Conservation (phyloP, 2,888 invertebrate genomes). For the Harpagoxenus sublaevis region DNA sequence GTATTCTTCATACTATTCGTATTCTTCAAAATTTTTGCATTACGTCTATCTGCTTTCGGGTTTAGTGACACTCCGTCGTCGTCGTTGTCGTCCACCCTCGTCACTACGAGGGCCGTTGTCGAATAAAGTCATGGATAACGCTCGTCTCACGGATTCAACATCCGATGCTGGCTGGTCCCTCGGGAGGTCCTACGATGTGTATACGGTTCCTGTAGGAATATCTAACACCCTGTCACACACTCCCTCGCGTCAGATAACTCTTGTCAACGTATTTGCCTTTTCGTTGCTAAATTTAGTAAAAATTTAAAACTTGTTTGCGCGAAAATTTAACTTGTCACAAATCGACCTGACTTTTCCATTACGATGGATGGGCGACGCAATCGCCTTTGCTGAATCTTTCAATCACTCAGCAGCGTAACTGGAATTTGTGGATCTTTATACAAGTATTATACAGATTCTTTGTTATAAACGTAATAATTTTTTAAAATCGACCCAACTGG, state of each 20-base stretch:
- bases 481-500: too few relatives aligned
- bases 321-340: neutral
- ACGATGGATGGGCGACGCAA: neutral
- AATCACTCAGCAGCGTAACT: neutral
- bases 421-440: neutral
- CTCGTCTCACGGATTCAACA: constrained; percentile 17
- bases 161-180: constrained; percentile 8
- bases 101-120: neutral
- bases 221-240: neutral
- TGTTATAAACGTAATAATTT: neutral
- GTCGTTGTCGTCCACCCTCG: neutral
- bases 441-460: neutral
- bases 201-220: neutral
- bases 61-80: neutral
- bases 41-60: neutral
- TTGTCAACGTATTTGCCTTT: neutral
- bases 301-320: neutral
- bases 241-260: neutral
- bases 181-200: neutral
- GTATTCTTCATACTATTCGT: neutral
- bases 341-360: constrained; percentile 8
- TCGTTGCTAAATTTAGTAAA: neutral
- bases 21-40: neutral
- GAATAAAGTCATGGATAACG: constrained; percentile 12
- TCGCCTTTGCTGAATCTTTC: neutral